Evolutionary conservation across 2,113 vertebrate species (phyloP).

Genomic region (Dipodomys spectabilis): DNA sequence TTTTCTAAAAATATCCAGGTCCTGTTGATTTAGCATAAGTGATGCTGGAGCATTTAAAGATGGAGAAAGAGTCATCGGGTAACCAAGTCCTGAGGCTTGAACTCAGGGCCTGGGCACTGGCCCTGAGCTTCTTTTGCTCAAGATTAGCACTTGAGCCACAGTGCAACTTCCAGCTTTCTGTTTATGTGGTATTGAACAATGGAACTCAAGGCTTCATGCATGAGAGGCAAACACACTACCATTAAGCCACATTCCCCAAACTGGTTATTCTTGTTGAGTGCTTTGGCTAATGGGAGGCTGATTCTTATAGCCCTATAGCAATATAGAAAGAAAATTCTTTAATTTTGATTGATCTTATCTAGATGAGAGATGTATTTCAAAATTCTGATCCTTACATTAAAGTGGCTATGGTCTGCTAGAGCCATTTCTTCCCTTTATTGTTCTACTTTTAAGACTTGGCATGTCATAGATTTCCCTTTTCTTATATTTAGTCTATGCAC

Average conservation of each 20-base stretch:
- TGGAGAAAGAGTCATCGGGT: neutral
- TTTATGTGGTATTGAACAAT: too few species aligned
- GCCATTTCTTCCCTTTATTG: slow-evolving; percentile 35
- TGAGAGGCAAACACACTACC: neutral
- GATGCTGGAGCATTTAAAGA: neutral
- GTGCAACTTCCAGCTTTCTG: too few species aligned
- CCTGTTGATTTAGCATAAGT: slow-evolving; percentile 23
- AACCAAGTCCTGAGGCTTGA: too few species aligned
- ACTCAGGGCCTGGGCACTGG: too few species aligned
- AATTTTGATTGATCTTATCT: slow-evolving; percentile 6
- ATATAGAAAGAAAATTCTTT: slow-evolving; percentile 40
- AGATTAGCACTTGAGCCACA: too few species aligned
- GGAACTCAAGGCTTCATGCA: too few species aligned
- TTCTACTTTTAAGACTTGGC: slow-evolving; percentile 28
- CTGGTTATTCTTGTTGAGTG: slow-evolving; percentile 30
- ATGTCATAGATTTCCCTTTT: neutral
- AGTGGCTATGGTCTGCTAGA: neutral
- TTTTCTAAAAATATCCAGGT: slow-evolving; percentile 59
- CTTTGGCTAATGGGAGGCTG: neutral
- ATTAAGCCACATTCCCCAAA: neutral
- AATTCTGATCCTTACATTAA: slow-evolving; percentile 2
- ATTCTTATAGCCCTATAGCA: neutral
- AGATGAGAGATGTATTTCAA: neutral
- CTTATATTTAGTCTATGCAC: neutral
- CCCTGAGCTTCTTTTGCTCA: too few species aligned